Conservation (phyloP, 2,888 invertebrate species). For the Hybos culiciformis region DNA sequence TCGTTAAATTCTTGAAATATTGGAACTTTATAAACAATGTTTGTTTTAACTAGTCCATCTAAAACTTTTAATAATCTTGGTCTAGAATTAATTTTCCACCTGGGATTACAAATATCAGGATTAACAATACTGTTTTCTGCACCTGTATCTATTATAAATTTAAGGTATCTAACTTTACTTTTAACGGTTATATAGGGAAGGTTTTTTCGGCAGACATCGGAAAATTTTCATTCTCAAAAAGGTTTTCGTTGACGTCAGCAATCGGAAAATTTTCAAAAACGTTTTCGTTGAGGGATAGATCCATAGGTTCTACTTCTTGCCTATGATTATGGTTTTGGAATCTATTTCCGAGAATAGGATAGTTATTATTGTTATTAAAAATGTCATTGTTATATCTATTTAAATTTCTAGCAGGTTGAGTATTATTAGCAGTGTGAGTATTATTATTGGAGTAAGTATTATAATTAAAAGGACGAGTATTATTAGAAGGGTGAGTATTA, state of each 20-base stretch:
- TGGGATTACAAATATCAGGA: not conserved
- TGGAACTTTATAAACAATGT: no score
- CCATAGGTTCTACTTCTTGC: constrained; percentile 2
- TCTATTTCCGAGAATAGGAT: no score
- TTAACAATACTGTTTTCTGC: constrained; percentile 8
- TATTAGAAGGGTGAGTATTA: no score
- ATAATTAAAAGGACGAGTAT: no score
- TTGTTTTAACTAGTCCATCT: not conserved
- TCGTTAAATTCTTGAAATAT: constrained; percentile 4
- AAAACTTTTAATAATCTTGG: not conserved
- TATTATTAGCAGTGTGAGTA: no score
- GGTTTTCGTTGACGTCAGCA: not conserved
- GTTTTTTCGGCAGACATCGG: no score
- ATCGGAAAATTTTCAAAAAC: no score
- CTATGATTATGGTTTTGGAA: not conserved
- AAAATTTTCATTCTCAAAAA: constrained; percentile 3
- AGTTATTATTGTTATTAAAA: not conserved
- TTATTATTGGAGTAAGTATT: no score
- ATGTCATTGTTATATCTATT: no score
- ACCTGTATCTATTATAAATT: constrained; percentile 5
- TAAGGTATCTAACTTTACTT: not conserved
- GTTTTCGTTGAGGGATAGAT: no score
- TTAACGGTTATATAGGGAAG: no score
- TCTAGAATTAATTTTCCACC: constrained; percentile 5
- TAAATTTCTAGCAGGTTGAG: no score